Evolutionary conservation across 2,797 vertebrate species (phyloP), one percentile per base, ranked within the genome.

Genomic region (Hipposideros larvatus): DNA sequence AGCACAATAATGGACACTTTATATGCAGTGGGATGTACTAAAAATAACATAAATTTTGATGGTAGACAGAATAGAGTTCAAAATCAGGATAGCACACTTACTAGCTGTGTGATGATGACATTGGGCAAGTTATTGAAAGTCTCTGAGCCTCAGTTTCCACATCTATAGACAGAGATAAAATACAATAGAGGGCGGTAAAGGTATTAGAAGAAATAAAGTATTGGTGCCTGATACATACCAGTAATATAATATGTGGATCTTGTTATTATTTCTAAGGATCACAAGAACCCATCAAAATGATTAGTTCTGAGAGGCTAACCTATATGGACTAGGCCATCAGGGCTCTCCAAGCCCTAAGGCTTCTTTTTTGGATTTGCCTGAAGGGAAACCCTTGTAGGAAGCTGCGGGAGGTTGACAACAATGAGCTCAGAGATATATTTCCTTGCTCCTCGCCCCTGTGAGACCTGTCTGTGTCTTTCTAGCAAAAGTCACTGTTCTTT

Each of bases 41-140:
- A 48, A 86, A 78, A 26, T 22, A 84, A 85, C 2, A 53, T 5
- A 73, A 74, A 22, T 14, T 94, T 91, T 86, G 43, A 28, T 71
- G 61, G 28, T 9, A 71, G 59, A 63, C 13, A 87, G n/a, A 85
- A 96, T 34, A n/a, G 61, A 93, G 26, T 61, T 93, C 63, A 92
- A 90, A 87, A 34, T 24, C 28, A 68, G 71, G 11, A 63, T 37
- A 11, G 65, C 53, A 19, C 53, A 75, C 26, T 80, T 92, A 77
- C 22, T 21, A 73, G 26, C 43, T 87, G 4, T 90, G 6, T 70
- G 22, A 57, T 7, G 22, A 57, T 7, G 7, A 55, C 21, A 55
- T 1, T 93, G 48, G 19, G 2, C 34, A 87, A 68, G 3, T 82
- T 78, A 41, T 11, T 85, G 37, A 90, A 92, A 68, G 51, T 79